Evolutionary conservation across 2,113 vertebrate species (phyloP), one percentile per base, ranked within the genome.

Genomic region (Sander lucioperca): DNA sequence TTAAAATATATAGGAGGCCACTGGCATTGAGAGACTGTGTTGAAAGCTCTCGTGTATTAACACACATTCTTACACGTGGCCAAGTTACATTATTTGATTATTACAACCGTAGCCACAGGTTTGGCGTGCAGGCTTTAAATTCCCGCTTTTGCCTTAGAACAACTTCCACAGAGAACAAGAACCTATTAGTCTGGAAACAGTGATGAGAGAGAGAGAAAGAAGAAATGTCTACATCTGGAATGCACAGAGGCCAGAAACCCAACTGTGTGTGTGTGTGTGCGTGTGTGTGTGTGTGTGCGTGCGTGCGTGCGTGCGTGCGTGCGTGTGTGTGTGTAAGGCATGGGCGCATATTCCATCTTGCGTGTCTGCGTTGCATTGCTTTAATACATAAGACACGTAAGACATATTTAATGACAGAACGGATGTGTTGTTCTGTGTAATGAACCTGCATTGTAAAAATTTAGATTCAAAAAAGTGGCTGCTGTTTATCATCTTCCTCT

Each of bases 41-140:
- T 94, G 93, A 93, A 94, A 95, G 92, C 89, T 92, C 88, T 88
- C 53, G 23, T 79, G 84, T 89, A 92, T 93, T 91, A 93, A 93
- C 89, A 91, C 91, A 88, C 89, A 89, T 90, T 91, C 84, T 87
- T 75, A 82, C 88, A 84, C 74, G 62, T 83, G 86, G 93, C 92
- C 91, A 91, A 93, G 89, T 86, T 86, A 82, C 86, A 90, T 87
- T 87, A 92, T 87, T 91, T 86, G 88, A 92, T 93, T 94, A 92
- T 91, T 92, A 87, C 80, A 83, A 77, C 47, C 76, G 43, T 66
- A 39, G 86, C 91, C 87, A 80, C 86, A 83, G 87, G 84, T 92
- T 86, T 93, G 88, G 85, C 86, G 27, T 86, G 73, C 74, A 33
- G 86, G 77, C 86, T 71, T 75, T 82, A 58, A 84, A 74, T 82